Base-by-base conservation (phyloP, 1,140 invertebrate species). In the Nasonia giraulti region DNA sequence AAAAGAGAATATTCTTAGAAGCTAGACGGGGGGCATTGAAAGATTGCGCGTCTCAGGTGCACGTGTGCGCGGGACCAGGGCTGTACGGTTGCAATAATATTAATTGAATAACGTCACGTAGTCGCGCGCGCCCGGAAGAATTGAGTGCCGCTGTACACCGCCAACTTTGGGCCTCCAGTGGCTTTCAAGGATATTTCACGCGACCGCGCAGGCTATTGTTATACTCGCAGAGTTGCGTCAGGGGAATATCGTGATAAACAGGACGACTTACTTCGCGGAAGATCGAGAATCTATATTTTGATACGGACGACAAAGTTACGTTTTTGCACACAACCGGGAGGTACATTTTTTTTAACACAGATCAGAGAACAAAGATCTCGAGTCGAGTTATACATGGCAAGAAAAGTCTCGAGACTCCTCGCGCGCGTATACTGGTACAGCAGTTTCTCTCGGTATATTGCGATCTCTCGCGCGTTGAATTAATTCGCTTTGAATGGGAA, bases 81-180 rank as follows among this genome's bases (percentile, higher is more conserved):
- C 10, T 8, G 3, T 47, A 23, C 8, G 71, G 12, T 20, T 76
- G 33, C 40, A 78, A 78, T 83, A 83, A 83, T 44, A 83, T 69
- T 83, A 83, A 78, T 47, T 78, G 75, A 69, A 83, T 77, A 33
- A 68, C 55, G 73, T 83, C 81, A 77, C 62, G 55, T 50, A 33
- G 68, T 27, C 73, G 74, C 33, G 27, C 27, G 27, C 27, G 27
- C 27, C 27, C 27, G 47, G 40, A 50, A 7, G n/a, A 77, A 71
- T 68, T 44, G 62, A 78, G 55, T 33, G 20, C 50, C 17, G 14
- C 31, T 55, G 1, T 44, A 44, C 10, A 20, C 71, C 37, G 14
- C 40, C 14, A 31, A 47, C 44, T 74, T 74, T 62, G n/a, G 27
- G 17, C 31, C 33, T 27, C 50, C 66, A 80, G 20, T 50, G 47